Conservation (phyloP, 2,113 vertebrate genomes). For the Psilopsiagon aymara region DNA sequence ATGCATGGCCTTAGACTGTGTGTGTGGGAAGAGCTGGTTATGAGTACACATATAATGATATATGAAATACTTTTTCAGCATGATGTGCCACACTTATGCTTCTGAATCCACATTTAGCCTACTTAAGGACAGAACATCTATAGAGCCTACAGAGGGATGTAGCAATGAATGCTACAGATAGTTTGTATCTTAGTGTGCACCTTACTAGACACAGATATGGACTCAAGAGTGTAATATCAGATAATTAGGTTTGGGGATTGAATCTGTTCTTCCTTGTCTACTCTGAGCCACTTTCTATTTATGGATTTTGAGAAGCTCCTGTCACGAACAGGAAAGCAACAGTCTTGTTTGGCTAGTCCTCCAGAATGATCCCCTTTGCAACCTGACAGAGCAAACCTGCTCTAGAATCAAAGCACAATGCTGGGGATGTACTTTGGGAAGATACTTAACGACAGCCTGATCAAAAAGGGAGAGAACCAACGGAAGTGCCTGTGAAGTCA, state of each 20-base stretch:
- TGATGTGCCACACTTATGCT: not conserved
- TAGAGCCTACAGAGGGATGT: not conserved
- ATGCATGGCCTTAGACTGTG: not conserved
- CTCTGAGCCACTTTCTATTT: not conserved
- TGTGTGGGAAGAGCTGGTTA: not conserved
- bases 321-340: not conserved
- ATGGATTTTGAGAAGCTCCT: not conserved
- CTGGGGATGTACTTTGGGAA: not conserved
- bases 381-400: not conserved
- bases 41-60: not conserved
- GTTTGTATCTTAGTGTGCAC: not conserved
- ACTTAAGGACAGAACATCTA: not conserved
- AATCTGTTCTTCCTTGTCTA: not conserved
- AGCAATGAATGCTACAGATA: not conserved
- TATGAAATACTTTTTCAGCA: not conserved
- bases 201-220: not conserved
- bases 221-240: not conserved
- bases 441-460: not conserved
- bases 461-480: not conserved
- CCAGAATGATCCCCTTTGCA: not conserved
- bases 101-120: not conserved
- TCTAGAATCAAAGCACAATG: not conserved
- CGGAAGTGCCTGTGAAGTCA: not conserved
- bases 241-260: not conserved
- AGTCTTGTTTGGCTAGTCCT: not conserved